A percentile compares a stretch with the other conserved stretches of the same genome.
Evolutionary conservation across 1,140 invertebrate genomes (phyloP).

Genomic region (Drosophila ercepeae): DNA sequence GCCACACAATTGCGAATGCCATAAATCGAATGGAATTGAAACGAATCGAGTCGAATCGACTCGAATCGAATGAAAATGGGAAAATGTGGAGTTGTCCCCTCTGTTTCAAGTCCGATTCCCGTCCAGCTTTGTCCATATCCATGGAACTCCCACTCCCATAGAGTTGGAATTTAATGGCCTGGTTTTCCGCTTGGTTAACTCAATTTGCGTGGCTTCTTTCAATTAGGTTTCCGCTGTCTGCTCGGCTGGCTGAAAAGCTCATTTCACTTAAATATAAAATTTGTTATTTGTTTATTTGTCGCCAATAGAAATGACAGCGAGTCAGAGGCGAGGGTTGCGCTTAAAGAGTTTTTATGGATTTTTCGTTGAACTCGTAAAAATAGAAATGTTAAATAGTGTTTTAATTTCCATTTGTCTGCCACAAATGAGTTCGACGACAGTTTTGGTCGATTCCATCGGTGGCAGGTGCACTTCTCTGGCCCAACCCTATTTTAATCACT

Average conservation of each 20-base stretch:
- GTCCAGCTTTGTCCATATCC: conserved; percentile 2
- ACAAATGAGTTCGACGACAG: conserved; percentile 70
- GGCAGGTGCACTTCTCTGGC: conserved; percentile 57
- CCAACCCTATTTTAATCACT: conserved; percentile 17
- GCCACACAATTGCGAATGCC: conserved; percentile 75
- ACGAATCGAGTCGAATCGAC: conserved; percentile 57
- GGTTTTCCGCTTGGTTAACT: conserved; percentile 81
- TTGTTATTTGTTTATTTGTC: conserved; percentile 75
- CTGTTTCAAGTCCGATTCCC: conserved; percentile 18
- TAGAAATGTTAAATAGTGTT: conserved; percentile 71
- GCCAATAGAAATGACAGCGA: conserved; percentile 63
- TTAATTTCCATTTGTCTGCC: conserved; percentile 54
- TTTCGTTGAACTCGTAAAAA: conserved; percentile 77
- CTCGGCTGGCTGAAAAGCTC: conserved; percentile 53
- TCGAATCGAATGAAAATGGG: conserved; percentile 28
- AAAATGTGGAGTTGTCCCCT: conserved; percentile 15
- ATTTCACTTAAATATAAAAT: conserved; percentile 67
- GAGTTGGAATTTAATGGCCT: conserved; percentile 72
- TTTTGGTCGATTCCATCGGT: conserved; percentile 16
- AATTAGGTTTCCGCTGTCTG: conserved; percentile 72
- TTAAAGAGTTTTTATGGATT: conserved; percentile 54
- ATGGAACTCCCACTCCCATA: conserved; percentile 18
- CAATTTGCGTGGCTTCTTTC: conserved; percentile 80
- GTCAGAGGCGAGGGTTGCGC: conserved; percentile 20
- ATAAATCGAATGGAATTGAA: conserved; percentile 69